Percentiles rank a stretch among this genome's conserved stretches.
These are phyloP conservation scores for Mechanitis mazaeus DNA, from an alignment of 2,888 invertebrate species.

Conservation along the genomic window DNA sequence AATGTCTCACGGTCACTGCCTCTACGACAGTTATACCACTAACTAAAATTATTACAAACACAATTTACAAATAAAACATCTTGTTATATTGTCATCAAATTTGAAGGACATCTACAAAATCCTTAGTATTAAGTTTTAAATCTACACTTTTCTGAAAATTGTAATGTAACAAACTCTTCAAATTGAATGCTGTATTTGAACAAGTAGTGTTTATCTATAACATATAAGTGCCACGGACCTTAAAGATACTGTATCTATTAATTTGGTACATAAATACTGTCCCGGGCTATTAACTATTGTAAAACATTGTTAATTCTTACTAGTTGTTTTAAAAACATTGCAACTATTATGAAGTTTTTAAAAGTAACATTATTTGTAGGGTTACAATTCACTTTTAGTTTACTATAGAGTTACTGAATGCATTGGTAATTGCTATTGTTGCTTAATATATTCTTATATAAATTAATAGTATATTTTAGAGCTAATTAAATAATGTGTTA, in stretches of 20 bases:
- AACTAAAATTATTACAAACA: constrained; percentile 7
- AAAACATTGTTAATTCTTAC: background rate
- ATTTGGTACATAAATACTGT: constrained; percentile 73
- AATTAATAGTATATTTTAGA: too few species aligned
- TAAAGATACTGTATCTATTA: constrained; percentile 47
- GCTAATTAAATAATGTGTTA: too few species aligned
- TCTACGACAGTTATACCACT: background rate
- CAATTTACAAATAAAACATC: constrained; percentile 5
- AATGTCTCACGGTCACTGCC: too few species aligned
- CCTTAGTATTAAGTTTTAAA: background rate
- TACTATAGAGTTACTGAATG: too few species aligned
- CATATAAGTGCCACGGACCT: background rate
- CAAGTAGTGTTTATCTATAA: background rate
- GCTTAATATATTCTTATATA: too few species aligned
- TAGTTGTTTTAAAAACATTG: background rate
- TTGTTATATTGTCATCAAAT: constrained; percentile 5
- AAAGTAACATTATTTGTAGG: too few species aligned
- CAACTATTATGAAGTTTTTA: too few species aligned
- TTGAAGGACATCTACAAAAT: constrained; percentile 1
- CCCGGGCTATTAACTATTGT: constrained; percentile 43
- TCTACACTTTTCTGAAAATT: background rate
- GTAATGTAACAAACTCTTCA: background rate
- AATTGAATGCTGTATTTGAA: constrained; percentile 1
- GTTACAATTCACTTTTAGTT: too few species aligned
- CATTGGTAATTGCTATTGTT: too few species aligned